Conservation (phyloP, 2,113 vertebrate genomes). For the Prionailurus viverrinus region DNA sequence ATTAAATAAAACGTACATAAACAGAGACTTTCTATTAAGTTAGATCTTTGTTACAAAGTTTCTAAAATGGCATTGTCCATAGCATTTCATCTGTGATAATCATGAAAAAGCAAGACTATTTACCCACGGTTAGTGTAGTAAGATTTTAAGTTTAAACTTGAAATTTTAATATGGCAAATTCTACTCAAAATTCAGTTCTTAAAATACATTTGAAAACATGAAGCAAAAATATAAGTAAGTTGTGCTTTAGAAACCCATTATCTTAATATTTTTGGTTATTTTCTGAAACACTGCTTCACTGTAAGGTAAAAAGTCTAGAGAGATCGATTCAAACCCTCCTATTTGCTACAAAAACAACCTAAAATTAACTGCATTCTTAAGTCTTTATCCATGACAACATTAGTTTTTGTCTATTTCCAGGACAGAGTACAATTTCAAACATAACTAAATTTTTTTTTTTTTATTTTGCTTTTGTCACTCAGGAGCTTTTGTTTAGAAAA, state of each 20-base stretch:
- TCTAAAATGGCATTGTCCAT: not conserved
- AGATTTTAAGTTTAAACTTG: constrained; percentile 2
- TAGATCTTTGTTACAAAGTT: constrained; percentile 59
- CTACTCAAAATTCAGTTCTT: not conserved
- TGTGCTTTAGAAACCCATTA: not conserved
- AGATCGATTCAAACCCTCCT: not conserved
- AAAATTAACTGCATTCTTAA: not conserved
- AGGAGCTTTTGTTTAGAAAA: constrained; percentile 33
- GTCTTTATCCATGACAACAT: not conserved
- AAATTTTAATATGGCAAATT: constrained; percentile 12
- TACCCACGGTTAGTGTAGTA: not conserved
- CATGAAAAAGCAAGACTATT: constrained; percentile 47
- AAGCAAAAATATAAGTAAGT: not conserved
- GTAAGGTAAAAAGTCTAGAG: not conserved
- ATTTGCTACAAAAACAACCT: not conserved
- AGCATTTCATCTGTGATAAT: constrained; percentile 26
- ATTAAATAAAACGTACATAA: constrained; percentile 49
- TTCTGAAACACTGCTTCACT: constrained; percentile 21
- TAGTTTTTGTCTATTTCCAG: not conserved
- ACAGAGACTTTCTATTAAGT: constrained; percentile 36
- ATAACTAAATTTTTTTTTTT: not conserved
- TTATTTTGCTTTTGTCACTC: constrained; percentile 20
- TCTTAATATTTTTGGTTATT: not conserved
- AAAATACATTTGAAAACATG: not conserved
- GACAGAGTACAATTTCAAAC: constrained; percentile 50